Base-by-base conservation (phyloP, 1,140 invertebrate genomes). In the Drosophila rhopaloa region DNA sequence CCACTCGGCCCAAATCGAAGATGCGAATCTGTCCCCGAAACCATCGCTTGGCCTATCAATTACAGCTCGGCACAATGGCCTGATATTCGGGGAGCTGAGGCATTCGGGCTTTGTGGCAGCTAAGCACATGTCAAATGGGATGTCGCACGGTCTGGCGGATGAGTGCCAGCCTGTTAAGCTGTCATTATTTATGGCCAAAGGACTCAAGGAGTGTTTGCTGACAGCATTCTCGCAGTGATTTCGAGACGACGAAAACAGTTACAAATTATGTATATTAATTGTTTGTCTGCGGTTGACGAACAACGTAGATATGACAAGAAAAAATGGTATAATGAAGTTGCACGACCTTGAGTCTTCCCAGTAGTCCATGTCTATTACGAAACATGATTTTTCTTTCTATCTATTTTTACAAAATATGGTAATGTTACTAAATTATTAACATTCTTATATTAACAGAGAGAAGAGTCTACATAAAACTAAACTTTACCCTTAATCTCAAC, bases 261-360 rank as follows among this genome's bases (percentile, higher is more conserved):
- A 79, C 83, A 85, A 81, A 85, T 85, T 88, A 82, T 88, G 83
- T 75, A 85, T 85, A 85, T 88, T 85, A 85, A 85, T 85, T 85
- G 83, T 44, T 67, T 78, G 63, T 66, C 54, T 65, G 72, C 47
- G 67, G 66, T 51, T 51, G 70, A 50, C 46, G 29, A 48, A 44
- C 7, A 68, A 9, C 19, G 10, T 9, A 13, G 16, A 1, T 16
- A 47, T 29, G 43, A 16, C 19, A 8, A 38, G 6, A 46, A 68
- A 13, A 5, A 27, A 19, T 24, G 24, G 11, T 16, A 19, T 14
- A 32, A 32, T 32, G 7, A 32, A 50, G n/a, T 32, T 8, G 0
- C 8, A 8, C 8, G 46, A 7, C 24, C 8, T 27, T 6, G 19
- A 5, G 24, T 13, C 1, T 14, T 38, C 8, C 13, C 13, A 16